Evolutionary conservation across 1,140 invertebrate species (phyloP).

Genomic region (Drosophila melanica): DNA sequence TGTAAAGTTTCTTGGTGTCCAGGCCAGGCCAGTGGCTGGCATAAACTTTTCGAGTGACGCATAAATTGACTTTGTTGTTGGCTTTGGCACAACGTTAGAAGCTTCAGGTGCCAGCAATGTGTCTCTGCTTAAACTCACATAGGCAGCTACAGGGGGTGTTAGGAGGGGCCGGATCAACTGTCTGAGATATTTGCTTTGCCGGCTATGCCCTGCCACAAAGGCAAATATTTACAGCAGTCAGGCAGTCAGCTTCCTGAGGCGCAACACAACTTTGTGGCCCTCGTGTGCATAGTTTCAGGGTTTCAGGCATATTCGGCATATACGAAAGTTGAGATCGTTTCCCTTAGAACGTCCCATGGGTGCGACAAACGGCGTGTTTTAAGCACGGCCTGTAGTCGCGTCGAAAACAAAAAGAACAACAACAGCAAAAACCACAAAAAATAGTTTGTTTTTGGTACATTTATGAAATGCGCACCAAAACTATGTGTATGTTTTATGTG

Average conservation of each 20-base stretch:
- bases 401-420: constrained; percentile 56
- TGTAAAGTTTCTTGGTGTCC: neutral
- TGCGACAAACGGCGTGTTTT: constrained; percentile 30
- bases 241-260: constrained; percentile 11
- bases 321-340: constrained; percentile 45
- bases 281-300: constrained; percentile 44
- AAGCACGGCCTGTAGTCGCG: constrained; percentile 36
- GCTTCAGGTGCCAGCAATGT: constrained; percentile 32
- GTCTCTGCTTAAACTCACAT: constrained; percentile 22
- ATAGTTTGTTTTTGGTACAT: constrained; percentile 74
- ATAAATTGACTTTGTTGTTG: constrained; percentile 45
- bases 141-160: neutral
- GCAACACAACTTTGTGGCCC: constrained; percentile 39
- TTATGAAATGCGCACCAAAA: constrained; percentile 75
- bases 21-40: neutral
- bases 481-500: constrained; percentile 32
- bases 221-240: constrained; percentile 65
- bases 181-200: constrained; percentile 58
- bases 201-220: constrained; percentile 57
- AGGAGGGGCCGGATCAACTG: constrained; percentile 7
- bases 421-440: constrained; percentile 56
- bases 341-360: constrained; percentile 2
- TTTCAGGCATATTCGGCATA: constrained; percentile 25
- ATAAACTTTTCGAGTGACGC: constrained; percentile 8
- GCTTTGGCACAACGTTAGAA: constrained; percentile 13